These are phyloP conservation scores for Drosophila nigromelanica DNA, from an alignment of 1,140 invertebrate species.

Conservation along the genomic window DNA sequence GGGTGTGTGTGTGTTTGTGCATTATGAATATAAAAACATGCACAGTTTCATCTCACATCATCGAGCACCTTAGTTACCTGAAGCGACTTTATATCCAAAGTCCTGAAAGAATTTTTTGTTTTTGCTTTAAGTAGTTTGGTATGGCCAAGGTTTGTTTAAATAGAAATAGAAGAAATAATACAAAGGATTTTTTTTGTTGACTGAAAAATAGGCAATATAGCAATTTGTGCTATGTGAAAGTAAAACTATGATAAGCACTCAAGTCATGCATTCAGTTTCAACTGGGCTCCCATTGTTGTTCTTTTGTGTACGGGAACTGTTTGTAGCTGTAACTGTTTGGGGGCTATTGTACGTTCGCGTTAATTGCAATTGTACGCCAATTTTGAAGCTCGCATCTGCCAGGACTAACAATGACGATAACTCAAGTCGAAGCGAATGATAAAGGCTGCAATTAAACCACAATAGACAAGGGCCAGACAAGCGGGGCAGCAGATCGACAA, in stretches of 20 bases:
- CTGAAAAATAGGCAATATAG: background rate
- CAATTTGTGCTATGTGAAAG: background rate
- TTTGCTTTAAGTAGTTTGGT: no score
- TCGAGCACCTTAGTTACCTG: background rate
- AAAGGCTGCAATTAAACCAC: conserved; percentile 37
- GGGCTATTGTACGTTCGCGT: conserved; percentile 14
- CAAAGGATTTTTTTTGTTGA: no score
- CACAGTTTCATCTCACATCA: background rate
- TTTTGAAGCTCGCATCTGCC: conserved; percentile 13
- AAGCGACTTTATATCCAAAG: background rate
- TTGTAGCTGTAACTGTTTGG: no score
- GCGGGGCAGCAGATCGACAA: background rate
- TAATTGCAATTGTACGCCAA: conserved; percentile 61
- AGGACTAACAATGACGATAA: conserved; percentile 18
- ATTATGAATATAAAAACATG: background rate
- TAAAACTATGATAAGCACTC: background rate
- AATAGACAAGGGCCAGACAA: conserved; percentile 23
- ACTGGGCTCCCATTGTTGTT: background rate
- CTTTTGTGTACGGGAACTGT: background rate
- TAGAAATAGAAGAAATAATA: no score
- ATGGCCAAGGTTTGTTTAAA: no score
- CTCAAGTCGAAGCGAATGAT: conserved; percentile 22
- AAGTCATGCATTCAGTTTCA: background rate
- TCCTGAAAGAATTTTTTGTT: no score
- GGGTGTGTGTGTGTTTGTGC: background rate